Evolutionary conservation across 2,888 invertebrate species (phyloP), one percentile per base, ranked within the genome.

Genomic region (Volucella inanis): DNA sequence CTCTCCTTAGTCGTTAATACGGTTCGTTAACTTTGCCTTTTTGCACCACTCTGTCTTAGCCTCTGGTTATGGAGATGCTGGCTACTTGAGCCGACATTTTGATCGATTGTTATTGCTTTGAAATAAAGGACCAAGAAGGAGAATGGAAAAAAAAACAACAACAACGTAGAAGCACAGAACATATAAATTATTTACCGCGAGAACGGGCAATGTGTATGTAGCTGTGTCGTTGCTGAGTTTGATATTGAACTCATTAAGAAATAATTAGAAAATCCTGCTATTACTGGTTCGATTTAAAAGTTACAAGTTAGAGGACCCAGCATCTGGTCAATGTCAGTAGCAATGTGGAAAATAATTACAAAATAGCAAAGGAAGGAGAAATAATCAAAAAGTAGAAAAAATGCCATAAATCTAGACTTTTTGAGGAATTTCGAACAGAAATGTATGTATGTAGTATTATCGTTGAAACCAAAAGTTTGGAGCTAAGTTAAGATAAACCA

Each of bases 241-340:
- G 81, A 81, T 85, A 85, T 81, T 81, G 76, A 85, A 81, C 81
- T 85, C 85, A 85, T 85, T 85, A 85, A 85, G 85, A 85, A 85
- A 85, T 85, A 81, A 85, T 85, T 85, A 85, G 81, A 85, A 85
- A 85, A 77, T 85, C 55, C 64, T 77, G 67, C 67, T 81, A 72
- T 49, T 65, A 65, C 61, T 54, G 39, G 57, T 75, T 74, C 68
- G 64, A 79, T 79, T 59, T 79, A 55, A 79, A 74, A 82, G 62
- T 65, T 64, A 74, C 45, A 79, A 50, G 47, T 65, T 64, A 74
- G 39, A 79, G 43, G 47, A 67, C 47, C 31, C 61, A 54, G 11
- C 54, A n/a, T 65, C 49, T 68, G 49, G 57, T n/a, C 70, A 70
- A 47, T 78, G 78, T 71, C 78, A 70, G 62, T 43, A 43, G 70